A percentile compares a stretch with the other conserved stretches of the same genome.
Evolutionary conservation across 2,797 vertebrate species (phyloP).

Genomic region (Sylvilagus floridanus): DNA sequence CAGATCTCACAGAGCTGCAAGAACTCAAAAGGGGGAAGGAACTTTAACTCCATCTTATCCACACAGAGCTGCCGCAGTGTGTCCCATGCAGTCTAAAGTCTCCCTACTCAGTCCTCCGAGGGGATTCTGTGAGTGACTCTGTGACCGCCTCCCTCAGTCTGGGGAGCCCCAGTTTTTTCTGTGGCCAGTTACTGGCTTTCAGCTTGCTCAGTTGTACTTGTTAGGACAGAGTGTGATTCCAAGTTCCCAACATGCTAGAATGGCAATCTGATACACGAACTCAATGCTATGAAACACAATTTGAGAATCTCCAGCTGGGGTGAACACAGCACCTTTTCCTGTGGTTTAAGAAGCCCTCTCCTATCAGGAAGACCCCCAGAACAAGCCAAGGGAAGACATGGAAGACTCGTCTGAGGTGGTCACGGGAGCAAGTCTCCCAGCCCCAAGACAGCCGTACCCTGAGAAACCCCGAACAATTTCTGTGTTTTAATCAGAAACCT

Average conservation of each 20-base stretch:
- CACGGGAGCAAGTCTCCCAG: neutral
- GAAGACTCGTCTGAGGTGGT: neutral
- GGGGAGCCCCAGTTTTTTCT: neutral
- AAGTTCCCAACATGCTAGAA: neutral
- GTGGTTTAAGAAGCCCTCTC: neutral
- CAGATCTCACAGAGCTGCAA: too few species aligned
- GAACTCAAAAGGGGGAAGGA: too few species aligned
- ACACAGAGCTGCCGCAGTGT: too few species aligned
- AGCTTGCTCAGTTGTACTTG: neutral
- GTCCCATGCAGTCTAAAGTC: too few species aligned
- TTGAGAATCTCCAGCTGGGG: neutral
- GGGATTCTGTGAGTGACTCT: neutral
- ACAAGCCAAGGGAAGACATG: neutral
- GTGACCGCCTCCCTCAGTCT: neutral
- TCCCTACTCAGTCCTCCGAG: too few species aligned
- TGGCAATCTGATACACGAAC: neutral
- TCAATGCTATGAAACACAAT: neutral
- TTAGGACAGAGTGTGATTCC: neutral
- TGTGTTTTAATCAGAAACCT: neutral
- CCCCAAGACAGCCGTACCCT: neutral
- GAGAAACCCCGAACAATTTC: slow-evolving; percentile 6
- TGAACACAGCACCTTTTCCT: neutral
- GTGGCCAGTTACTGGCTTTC: neutral
- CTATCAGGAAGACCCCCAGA: neutral
- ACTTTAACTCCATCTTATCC: too few species aligned